These are phyloP conservation scores for Solea solea DNA, from an alignment of 2,113 vertebrate species.

Conservation along the genomic window DNA sequence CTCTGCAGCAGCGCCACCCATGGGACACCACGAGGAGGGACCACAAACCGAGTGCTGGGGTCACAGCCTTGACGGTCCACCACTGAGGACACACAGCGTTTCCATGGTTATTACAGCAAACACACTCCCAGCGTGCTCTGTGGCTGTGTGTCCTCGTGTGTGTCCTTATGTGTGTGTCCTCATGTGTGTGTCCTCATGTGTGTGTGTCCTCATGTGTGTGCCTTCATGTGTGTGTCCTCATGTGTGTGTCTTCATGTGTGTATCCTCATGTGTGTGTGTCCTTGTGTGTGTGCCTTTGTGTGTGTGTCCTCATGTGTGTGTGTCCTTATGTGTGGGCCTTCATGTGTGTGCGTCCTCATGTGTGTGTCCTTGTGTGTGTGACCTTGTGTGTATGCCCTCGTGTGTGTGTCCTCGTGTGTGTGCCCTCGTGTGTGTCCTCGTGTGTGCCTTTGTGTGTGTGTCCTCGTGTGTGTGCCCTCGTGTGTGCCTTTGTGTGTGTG, in stretches of 20 bases:
- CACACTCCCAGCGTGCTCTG: neutral
- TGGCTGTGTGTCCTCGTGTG: neutral
- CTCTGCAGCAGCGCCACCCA: constrained; percentile 96
- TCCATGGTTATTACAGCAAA: constrained; percentile 13
- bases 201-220: neutral
- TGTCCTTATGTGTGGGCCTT: neutral
- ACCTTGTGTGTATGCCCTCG: too few species aligned
- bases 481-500: neutral
- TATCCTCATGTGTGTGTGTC: neutral
- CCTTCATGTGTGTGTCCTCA: neutral
- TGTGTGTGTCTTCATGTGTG: neutral
- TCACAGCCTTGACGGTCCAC: constrained; percentile 95
- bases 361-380: too few species aligned
- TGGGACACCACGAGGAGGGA: constrained; percentile 90
- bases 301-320: neutral
- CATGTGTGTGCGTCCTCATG: neutral
- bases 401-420: too few species aligned
- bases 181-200: constrained; percentile 41
- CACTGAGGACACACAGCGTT: constrained; percentile 74
- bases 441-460: too few species aligned
- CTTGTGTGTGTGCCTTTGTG: neutral
- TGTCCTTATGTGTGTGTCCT: neutral
- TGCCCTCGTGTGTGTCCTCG: too few species aligned
- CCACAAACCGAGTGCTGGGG: constrained; percentile 89
- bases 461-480: neutral